These are phyloP conservation scores for Ginglymostoma cirratum DNA, from an alignment of 2,113 vertebrate species.

Conservation along the genomic window DNA sequence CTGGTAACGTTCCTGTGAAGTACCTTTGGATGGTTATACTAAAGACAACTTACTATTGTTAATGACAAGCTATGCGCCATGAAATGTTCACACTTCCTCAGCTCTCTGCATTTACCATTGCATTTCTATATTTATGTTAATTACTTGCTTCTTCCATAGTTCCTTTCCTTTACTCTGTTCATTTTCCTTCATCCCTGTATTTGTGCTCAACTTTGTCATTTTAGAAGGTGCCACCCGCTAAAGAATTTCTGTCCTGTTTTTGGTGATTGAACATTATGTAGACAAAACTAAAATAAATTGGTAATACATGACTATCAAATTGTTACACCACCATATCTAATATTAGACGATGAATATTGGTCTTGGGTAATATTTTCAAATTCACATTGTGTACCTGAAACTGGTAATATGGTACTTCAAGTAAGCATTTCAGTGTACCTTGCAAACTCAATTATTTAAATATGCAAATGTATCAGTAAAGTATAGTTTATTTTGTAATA, in stretches of 20 bases:
- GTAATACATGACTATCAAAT: neutral
- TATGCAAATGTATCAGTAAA: neutral
- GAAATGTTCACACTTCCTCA: too few relatives aligned
- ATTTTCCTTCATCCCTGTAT: neutral
- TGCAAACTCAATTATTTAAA: neutral
- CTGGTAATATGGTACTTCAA: neutral
- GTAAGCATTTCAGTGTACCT: neutral
- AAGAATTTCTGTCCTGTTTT: neutral
- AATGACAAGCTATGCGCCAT: too few relatives aligned
- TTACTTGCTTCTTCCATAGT: too few relatives aligned
- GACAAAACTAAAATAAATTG: neutral
- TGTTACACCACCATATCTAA: neutral
- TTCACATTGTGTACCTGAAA: neutral
- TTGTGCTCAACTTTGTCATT: neutral
- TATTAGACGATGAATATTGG: neutral
- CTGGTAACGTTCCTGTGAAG: too few relatives aligned
- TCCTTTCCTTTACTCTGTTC: too few relatives aligned
- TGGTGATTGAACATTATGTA: neutral
- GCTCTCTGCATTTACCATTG: too few relatives aligned
- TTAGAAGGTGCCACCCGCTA: neutral
- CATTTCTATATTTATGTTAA: too few relatives aligned
- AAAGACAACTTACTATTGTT: too few relatives aligned
- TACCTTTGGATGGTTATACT: too few relatives aligned
- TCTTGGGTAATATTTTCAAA: neutral
- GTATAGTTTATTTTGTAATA: neutral